A percentile compares a stretch with the other conserved stretches of the same genome.
Evolutionary conservation across 2,888 invertebrate species (phyloP).

Genomic region (Amphipyra tragopoginis): DNA sequence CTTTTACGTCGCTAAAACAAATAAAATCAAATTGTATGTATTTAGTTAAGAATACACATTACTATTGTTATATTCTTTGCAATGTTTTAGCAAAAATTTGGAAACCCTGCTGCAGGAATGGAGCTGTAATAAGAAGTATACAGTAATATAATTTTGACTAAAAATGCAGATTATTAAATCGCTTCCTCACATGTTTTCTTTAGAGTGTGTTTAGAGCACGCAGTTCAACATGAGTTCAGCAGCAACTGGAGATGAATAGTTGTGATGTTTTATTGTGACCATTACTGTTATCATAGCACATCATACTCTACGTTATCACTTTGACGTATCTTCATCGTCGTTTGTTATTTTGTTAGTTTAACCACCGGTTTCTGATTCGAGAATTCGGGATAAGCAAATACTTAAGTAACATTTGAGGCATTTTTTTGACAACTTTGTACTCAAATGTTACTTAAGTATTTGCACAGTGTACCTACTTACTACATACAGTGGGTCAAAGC

Average conservation of each 20-base stretch:
- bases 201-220: conserved; percentile 22
- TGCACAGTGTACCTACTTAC: too few relatives aligned
- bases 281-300: too few relatives aligned
- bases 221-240: conserved; percentile 12
- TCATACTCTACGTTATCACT: too few relatives aligned
- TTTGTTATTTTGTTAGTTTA: too few relatives aligned
- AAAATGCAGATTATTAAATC: conserved; percentile 3
- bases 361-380: too few relatives aligned
- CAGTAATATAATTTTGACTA: conserved; percentile 14
- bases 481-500: too few relatives aligned
- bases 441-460: too few relatives aligned
- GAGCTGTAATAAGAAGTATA: conserved; percentile 25
- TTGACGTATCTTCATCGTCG: too few relatives aligned
- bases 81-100: conserved; percentile 38
- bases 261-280: too few relatives aligned
- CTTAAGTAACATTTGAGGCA: too few relatives aligned
- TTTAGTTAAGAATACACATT: conserved; percentile 24
- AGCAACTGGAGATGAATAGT: conserved; percentile 5
- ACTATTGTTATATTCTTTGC: conserved; percentile 25
- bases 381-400: too few relatives aligned
- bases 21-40: conserved; percentile 5
- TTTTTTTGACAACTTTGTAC: too few relatives aligned
- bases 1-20: conserved; percentile 36
- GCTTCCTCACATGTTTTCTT: conserved; percentile 33
- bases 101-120: conserved; percentile 13